phyloP scores from a whole-genome alignment of 2,888 invertebrate genomes.

The Proisotoma minuta region DNA sequence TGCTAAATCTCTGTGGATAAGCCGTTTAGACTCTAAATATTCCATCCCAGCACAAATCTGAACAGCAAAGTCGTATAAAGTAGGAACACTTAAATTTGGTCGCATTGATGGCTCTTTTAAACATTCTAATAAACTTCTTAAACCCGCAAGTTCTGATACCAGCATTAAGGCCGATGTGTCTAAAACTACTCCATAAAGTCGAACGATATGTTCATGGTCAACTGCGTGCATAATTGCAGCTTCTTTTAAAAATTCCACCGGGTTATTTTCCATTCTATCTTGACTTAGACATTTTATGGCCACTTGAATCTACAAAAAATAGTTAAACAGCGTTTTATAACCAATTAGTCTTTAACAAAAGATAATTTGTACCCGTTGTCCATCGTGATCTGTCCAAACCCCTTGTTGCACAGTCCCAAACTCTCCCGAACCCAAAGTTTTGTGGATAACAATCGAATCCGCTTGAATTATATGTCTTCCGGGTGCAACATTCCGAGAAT shows the following conservation, averaged over 20 bases:
- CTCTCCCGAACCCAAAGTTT: slow-evolving; percentile 92
- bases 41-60: slow-evolving; percentile 98
- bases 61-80: slow-evolving; percentile 89
- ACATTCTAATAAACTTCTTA: slow-evolving; percentile 90
- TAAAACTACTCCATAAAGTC: slow-evolving; percentile 94
- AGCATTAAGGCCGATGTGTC: slow-evolving; percentile 79
- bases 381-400: slow-evolving; percentile 86
- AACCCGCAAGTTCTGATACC: slow-evolving; percentile 86
- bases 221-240: slow-evolving; percentile 98
- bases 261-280: slow-evolving; percentile 92
- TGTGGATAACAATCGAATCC: slow-evolving; percentile 86
- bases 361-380: slow-evolving; percentile 64
- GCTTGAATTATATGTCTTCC: slow-evolving; percentile 53
- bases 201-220: slow-evolving; percentile 79
- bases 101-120: slow-evolving; percentile 86
- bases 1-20: slow-evolving; percentile 96
- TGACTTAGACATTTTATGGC: slow-evolving; percentile 94
- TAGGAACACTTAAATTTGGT: slow-evolving; percentile 84
- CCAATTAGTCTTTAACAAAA: background rate
- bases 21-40: slow-evolving; percentile 89
- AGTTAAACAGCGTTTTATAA: slow-evolving; percentile 1
- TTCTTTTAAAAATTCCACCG: slow-evolving; percentile 94
- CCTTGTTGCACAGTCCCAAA: slow-evolving; percentile 98
- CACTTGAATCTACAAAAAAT: slow-evolving; percentile 70
- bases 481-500: slow-evolving; percentile 39